Conservation (phyloP, 2,888 invertebrate species). For the Penaeus monodon region DNA sequence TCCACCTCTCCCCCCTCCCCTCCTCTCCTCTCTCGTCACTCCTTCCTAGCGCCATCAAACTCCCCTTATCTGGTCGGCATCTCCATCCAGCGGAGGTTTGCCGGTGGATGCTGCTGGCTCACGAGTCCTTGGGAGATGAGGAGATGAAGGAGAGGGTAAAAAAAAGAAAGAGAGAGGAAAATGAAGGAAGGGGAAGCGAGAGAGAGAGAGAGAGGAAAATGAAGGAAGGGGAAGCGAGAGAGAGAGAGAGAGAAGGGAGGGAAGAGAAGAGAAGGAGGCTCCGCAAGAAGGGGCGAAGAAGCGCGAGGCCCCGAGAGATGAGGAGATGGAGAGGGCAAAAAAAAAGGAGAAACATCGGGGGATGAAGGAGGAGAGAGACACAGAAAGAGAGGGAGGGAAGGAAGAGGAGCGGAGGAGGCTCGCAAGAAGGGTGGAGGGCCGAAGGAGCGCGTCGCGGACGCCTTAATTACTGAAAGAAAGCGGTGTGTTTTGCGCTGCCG, state of each 20-base stretch:
- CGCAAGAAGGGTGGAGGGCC: not conserved
- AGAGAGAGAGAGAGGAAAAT: not conserved
- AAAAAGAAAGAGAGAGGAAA: not conserved
- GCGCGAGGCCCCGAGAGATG: not conserved
- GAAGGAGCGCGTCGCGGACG: too few relatives aligned
- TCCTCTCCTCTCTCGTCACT: constrained; percentile 1
- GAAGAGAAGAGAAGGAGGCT: not conserved
- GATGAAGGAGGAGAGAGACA: not conserved
- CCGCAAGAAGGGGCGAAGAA: not conserved
- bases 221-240: not conserved
- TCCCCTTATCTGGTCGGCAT: constrained; percentile 21
- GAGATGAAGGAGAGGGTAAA: not conserved
- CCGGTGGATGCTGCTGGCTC: not conserved
- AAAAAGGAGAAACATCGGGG: not conserved
- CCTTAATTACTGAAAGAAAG: too few relatives aligned
- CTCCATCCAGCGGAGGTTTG: constrained; percentile 1
- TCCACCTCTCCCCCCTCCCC: not conserved
- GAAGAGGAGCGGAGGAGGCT: not conserved
- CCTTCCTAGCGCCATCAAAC: constrained; percentile 28
- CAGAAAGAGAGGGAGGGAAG: not conserved
- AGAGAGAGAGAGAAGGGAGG: not conserved
- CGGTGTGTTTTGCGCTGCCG: too few relatives aligned
- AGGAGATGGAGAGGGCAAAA: not conserved
- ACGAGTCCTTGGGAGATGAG: not conserved
- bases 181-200: not conserved